These are phyloP conservation scores for Falco punctatus DNA, from an alignment of 2,113 vertebrate species.

Conservation along the genomic window DNA sequence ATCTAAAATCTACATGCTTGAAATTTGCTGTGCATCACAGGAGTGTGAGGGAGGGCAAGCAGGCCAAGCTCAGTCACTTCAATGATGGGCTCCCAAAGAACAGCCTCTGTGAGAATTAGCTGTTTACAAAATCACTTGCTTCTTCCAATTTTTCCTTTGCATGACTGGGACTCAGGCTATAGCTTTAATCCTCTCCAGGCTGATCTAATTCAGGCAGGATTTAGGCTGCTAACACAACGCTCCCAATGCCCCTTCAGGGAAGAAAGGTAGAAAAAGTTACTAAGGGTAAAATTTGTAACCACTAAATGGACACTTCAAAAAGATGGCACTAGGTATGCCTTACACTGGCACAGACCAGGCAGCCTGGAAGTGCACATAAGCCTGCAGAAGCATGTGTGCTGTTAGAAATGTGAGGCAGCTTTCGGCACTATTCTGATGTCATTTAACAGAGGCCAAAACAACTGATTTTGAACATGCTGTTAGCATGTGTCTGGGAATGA, in stretches of 20 bases:
- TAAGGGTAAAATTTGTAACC: neutral
- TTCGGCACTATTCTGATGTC: neutral
- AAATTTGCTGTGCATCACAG: neutral
- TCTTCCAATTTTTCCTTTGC: neutral
- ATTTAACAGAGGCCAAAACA: neutral
- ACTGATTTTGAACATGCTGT: neutral
- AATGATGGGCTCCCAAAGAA: neutral
- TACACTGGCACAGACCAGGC: neutral
- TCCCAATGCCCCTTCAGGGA: neutral
- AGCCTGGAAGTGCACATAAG: neutral
- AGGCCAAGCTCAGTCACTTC: neutral
- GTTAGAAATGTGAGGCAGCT: neutral
- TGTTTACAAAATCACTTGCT: constrained; percentile 12
- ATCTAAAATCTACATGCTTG: neutral
- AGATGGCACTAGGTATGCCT: rapidly evolving
- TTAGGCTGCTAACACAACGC: neutral
- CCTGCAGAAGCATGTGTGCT: neutral
- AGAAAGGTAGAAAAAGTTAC: neutral
- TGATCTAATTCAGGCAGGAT: neutral
- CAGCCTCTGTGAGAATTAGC: neutral
- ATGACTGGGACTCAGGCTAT: neutral
- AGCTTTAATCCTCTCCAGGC: neutral
- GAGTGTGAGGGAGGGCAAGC: neutral
- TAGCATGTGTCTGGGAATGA: neutral
- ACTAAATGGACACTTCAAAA: neutral